Conservation (phyloP, 1,140 invertebrate species). For the Thaumetopoea pityocampa region DNA sequence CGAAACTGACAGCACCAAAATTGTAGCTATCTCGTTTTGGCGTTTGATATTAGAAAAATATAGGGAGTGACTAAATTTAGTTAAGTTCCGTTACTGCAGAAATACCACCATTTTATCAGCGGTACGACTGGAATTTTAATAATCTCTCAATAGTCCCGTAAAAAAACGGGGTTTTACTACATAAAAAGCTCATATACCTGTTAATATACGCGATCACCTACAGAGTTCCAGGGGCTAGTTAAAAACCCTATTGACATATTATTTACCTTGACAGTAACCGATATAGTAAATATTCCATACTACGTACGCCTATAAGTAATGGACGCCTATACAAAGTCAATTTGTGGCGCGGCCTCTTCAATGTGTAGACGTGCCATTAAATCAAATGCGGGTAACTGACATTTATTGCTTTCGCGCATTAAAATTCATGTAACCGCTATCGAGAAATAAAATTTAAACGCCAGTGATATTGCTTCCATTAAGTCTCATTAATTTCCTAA, state of each 20-base stretch:
- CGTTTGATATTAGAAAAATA: no score
- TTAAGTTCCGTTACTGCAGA: no score
- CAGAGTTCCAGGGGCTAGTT: constrained; percentile 3
- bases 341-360: constrained; percentile 34
- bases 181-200: no score
- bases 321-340: constrained; percentile 27
- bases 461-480: constrained; percentile 59
- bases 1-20: no score
- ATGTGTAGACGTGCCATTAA: constrained; percentile 30
- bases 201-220: constrained; percentile 1
- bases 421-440: constrained; percentile 57
- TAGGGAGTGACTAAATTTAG: no score
- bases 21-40: no score
- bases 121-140: no score
- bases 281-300: constrained; percentile 20
- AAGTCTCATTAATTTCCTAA: constrained; percentile 66
- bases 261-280: constrained; percentile 21
- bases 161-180: no score
- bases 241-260: constrained; percentile 23
- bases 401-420: constrained; percentile 51
- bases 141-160: no score
- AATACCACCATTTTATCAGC: no score
- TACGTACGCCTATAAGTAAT: constrained; percentile 23
- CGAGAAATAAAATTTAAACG: constrained; percentile 55
- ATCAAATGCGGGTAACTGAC: constrained; percentile 43